Conservation (phyloP, 2,113 vertebrate species). For the Hemibagrus wyckioides region DNA sequence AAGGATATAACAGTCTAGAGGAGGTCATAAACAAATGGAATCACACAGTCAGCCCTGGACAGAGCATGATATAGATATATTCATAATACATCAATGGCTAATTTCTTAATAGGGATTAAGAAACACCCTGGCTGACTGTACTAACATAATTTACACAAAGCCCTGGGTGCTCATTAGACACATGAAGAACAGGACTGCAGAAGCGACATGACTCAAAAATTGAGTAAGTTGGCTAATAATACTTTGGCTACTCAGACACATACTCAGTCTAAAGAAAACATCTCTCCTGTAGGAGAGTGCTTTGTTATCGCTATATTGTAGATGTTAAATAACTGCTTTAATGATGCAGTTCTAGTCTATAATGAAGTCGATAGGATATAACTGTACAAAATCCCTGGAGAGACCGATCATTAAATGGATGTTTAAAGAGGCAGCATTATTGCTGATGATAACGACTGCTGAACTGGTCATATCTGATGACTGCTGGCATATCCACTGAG, state of each 20-base stretch:
- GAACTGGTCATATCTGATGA: constrained; percentile 28
- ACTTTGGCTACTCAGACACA: neutral
- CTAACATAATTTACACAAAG: constrained; percentile 44
- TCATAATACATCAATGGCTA: neutral
- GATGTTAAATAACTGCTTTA: constrained; percentile 3
- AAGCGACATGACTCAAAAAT: constrained; percentile 14
- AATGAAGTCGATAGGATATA: constrained; percentile 12
- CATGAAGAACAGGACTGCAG: neutral
- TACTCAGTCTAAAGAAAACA: neutral
- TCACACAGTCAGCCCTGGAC: too few relatives aligned
- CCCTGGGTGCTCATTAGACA: constrained; percentile 37
- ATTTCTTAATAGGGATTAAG: constrained; percentile 36
- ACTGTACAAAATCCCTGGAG: neutral
- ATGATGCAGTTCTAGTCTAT: constrained; percentile 6
- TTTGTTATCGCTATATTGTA: neutral
- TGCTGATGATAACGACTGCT: constrained; percentile 30
- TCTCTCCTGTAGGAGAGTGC: neutral
- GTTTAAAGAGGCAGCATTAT: constrained; percentile 17
- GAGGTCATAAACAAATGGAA: too few relatives aligned
- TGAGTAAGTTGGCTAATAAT: neutral
- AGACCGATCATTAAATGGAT: constrained; percentile 19
- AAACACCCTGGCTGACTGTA: constrained; percentile 18
- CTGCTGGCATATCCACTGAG: neutral
- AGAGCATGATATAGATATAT: too few relatives aligned
- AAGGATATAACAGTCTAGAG: too few relatives aligned